These are phyloP conservation scores for Latrodectus elegans DNA, from an alignment of 2,888 invertebrate genomes.

Conservation along the genomic window DNA sequence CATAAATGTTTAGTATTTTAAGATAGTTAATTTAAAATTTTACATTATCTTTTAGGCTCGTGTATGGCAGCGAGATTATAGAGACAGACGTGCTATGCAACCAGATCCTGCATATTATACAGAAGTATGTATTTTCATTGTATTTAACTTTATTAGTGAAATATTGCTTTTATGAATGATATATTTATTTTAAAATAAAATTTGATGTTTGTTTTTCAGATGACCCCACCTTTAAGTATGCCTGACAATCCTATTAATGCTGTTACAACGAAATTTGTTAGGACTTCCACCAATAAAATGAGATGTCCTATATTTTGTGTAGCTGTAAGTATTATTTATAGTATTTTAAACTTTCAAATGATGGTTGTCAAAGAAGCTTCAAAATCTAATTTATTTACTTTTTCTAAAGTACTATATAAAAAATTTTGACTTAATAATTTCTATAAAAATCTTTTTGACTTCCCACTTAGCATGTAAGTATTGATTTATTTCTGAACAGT, in stretches of 20 bases:
- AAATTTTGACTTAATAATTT: background rate
- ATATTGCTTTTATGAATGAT: background rate
- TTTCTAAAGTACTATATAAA: background rate
- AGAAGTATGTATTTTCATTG: conserved; percentile 77
- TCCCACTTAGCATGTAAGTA: too few relatives aligned
- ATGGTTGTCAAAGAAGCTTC: background rate
- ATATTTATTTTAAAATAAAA: background rate
- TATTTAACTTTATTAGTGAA: background rate
- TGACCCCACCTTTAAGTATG: conserved; percentile 95
- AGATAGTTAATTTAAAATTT: background rate
- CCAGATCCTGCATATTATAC: conserved; percentile 97
- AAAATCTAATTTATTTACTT: background rate
- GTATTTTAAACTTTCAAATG: too few relatives aligned
- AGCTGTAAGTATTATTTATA: conserved; percentile 78
- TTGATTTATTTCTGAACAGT: too few relatives aligned
- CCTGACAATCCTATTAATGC: conserved; percentile 97
- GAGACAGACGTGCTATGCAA: conserved; percentile 91
- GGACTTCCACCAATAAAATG: conserved; percentile 99
- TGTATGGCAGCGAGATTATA: conserved; percentile 94
- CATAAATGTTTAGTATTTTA: background rate
- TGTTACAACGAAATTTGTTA: conserved; percentile 92
- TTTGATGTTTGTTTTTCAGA: conserved; percentile 73
- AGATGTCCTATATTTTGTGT: conserved; percentile 99
- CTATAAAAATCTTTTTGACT: background rate
- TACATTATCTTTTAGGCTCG: conserved; percentile 82